Percentiles rank a stretch among this genome's conserved stretches.
phyloP scores from a whole-genome alignment of 2,113 vertebrate species.

The crab-eating macaque (Macaca fascicularis) region T2T-MFA8v1.1 NC_088376.1:194025501-194026000 shows the following conservation, averaged over 20 bases:
- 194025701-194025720: background rate
- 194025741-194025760: background rate
- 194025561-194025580: slow-evolving; percentile 12
- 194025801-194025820: background rate
- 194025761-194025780: background rate
- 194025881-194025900: background rate
- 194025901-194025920: background rate
- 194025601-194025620: background rate
- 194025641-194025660: background rate
- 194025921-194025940: background rate
- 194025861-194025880: background rate
- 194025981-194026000: background rate
- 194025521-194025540: background rate
- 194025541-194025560: background rate
- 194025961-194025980: background rate
- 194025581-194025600: background rate
- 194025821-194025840: background rate
- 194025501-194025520: background rate
- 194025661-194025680: slow-evolving; percentile 13
- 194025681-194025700: background rate
- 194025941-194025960: slow-evolving; percentile 21
- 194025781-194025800: background rate
- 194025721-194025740: background rate
- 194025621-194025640: background rate
- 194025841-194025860: background rate